A percentile compares a stretch with the other conserved stretches of the same genome.
Evolutionary conservation across 1,140 invertebrate genomes (phyloP).

Genomic region (Uloborus diversus): DNA sequence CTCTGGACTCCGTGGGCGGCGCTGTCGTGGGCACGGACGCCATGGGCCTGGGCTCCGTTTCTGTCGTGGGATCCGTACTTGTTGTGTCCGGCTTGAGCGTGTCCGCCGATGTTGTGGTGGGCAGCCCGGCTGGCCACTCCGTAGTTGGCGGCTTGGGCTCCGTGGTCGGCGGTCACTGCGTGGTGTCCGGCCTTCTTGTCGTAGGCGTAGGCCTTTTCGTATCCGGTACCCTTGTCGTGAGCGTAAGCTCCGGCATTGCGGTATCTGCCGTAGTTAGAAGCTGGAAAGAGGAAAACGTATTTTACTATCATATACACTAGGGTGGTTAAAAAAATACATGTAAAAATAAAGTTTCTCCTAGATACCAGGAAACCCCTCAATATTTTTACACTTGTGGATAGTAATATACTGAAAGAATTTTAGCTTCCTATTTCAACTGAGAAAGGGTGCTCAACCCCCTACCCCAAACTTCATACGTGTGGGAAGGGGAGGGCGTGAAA

Average conservation of each 20-base stretch:
- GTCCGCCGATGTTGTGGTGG: constrained; percentile 41
- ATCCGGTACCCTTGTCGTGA: constrained; percentile 48
- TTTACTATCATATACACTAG: background rate
- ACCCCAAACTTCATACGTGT: background rate
- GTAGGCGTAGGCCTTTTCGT: constrained; percentile 50
- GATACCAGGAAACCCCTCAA: background rate
- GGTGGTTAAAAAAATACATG: background rate
- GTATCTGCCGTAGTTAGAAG: constrained; percentile 39
- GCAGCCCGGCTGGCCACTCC: constrained; percentile 4
- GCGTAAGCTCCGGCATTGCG: constrained; percentile 33
- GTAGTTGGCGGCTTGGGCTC: constrained; percentile 30
- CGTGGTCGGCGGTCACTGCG: constrained; percentile 19
- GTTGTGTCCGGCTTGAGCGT: constrained; percentile 36
- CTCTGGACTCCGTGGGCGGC: constrained; percentile 15
- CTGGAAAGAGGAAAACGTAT: background rate
- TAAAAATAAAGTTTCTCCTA: background rate
- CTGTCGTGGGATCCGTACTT: constrained; percentile 29
- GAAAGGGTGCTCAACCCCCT: too few species aligned
- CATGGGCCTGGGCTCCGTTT: constrained; percentile 27
- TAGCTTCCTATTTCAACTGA: background rate
- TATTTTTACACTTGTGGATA: background rate
- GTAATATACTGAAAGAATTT: background rate
- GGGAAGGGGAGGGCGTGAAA: too few species aligned
- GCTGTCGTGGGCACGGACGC: constrained; percentile 13
- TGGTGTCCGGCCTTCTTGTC: constrained; percentile 56